Percentiles rank a stretch among this genome's conserved stretches.
These are phyloP conservation scores for Salmo trutta DNA, from an alignment of 2,797 vertebrate species.

Conservation along the genomic window DNA sequence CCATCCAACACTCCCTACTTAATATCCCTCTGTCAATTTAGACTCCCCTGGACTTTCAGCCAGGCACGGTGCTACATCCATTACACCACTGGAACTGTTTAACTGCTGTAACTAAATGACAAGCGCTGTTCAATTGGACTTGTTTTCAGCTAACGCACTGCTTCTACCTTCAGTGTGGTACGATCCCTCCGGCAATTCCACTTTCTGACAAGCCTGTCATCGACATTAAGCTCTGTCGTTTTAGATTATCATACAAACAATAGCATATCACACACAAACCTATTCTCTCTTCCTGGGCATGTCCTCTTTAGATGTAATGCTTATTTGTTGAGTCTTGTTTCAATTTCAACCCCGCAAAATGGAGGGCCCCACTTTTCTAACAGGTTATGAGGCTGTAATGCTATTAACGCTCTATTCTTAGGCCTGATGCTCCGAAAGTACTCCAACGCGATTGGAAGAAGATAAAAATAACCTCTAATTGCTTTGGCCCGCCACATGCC, in stretches of 20 bases:
- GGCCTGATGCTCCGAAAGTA: conserved; percentile 24
- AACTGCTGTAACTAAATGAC: conserved; percentile 7
- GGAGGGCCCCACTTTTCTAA: conserved; percentile 23
- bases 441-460: conserved; percentile 32
- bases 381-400: conserved; percentile 27
- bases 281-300: neutral
- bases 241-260: conserved; percentile 2
- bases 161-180: neutral
- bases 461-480: conserved; percentile 51
- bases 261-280: neutral
- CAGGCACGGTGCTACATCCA: conserved; percentile 6
- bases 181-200: neutral
- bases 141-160: conserved; percentile 2
- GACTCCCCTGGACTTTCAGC: neutral
- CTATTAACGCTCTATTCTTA: conserved; percentile 40
- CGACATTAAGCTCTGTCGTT: neutral
- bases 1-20: neutral
- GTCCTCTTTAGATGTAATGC: neutral
- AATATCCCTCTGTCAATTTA: neutral
- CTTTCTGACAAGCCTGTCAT: neutral
- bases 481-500: conserved; percentile 21
- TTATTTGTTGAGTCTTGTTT: neutral
- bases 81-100: neutral
- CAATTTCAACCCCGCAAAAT: conserved; percentile 5
- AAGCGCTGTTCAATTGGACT: neutral